Evolutionary conservation across 2,113 vertebrate genomes (phyloP), one percentile per base, ranked within the genome.

Genomic region (Ceyx melanurus): DNA sequence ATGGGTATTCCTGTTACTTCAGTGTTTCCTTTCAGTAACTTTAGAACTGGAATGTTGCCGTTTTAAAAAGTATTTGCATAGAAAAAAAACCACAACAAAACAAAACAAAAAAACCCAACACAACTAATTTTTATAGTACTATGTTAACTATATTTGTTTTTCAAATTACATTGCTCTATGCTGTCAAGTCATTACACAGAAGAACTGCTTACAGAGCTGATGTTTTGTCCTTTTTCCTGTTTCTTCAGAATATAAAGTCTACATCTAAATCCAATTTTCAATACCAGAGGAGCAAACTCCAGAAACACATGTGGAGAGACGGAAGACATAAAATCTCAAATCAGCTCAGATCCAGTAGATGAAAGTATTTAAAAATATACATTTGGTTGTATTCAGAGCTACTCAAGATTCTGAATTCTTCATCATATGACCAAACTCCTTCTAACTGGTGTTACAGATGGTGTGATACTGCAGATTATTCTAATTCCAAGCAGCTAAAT

Each of bases 381-480:
- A 26, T 87, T 92, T 67, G 0, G 0, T 37, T 77, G 57, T 93
- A 60, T 85, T 94, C 40, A 35, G 65, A 92, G 76, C 84, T 89
- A 48, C 40, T 89, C 78, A 11, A 50, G 68, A 94, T 89, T 89
- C 29, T 82, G 78, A 91, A 86, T 96, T 93, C 89, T 87, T 93
- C 75, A 45, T 91, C 68, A 46, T 83, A 73, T 77, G 82, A 94
- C 78, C 91, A 60, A 92, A 82, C 33, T 71, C 35, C 66, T 90
- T 89, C 85, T 74, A 51, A 90, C 56, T 53, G 43, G n/a, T 78
- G 84, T 83, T 87, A 82, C 91, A 95, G 89, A 86, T 93, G 92
- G 78, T 89, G 61, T 85, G 85, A 88, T 86, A 94, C 94, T 95
- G 82, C 71, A 86, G 75, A 91, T 92, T 92, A 89, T 80, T 94